A percentile compares a stretch with the other conserved stretches of the same genome.
Conservation (phyloP, 1,140 invertebrate genomes). For the Drosophila nannoptera region DNA sequence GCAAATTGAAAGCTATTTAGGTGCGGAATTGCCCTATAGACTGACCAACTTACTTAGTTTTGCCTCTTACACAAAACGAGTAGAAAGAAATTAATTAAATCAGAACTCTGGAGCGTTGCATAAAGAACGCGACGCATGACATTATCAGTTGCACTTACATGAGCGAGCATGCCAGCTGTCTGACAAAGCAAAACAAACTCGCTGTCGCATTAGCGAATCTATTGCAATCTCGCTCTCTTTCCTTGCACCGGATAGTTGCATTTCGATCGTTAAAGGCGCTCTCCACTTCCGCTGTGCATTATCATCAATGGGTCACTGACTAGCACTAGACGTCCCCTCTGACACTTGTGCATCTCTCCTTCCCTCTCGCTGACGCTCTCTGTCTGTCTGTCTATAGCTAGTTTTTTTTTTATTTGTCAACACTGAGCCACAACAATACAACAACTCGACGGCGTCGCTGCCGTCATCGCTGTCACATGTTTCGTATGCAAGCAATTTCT, state of each 20-base stretch:
- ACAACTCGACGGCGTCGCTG: slow-evolving; percentile 14
- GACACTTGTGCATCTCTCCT: slow-evolving; percentile 10
- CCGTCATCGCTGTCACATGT: slow-evolving; percentile 67
- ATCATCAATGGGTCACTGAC: slow-evolving; percentile 60
- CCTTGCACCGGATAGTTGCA: slow-evolving; percentile 21
- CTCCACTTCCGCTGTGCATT: slow-evolving; percentile 63
- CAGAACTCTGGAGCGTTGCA: slow-evolving; percentile 24
- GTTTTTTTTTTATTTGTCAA: slow-evolving; percentile 34
- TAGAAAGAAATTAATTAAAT: slow-evolving; percentile 7
- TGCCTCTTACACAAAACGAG: not conserved
- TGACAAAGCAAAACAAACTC: slow-evolving; percentile 3
- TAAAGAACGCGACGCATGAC: slow-evolving; percentile 1
- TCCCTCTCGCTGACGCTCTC: too few relatives aligned
- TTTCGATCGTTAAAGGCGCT: slow-evolving; percentile 15
- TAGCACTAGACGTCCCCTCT: slow-evolving; percentile 8
- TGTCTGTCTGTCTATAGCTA: not conserved
- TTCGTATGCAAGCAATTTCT: slow-evolving; percentile 48
- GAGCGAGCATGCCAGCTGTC: not conserved
- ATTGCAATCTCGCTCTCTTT: slow-evolving; percentile 8
- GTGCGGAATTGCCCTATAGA: slow-evolving; percentile 6
- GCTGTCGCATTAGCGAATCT: slow-evolving; percentile 2
- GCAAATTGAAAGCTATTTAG: slow-evolving; percentile 10
- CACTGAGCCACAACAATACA: slow-evolving; percentile 22
- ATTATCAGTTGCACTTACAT: slow-evolving; percentile 8
- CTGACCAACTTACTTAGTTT: slow-evolving; percentile 13